phyloP scores from a whole-genome alignment of 2,888 invertebrate species.

The Cenopis cana region DNA sequence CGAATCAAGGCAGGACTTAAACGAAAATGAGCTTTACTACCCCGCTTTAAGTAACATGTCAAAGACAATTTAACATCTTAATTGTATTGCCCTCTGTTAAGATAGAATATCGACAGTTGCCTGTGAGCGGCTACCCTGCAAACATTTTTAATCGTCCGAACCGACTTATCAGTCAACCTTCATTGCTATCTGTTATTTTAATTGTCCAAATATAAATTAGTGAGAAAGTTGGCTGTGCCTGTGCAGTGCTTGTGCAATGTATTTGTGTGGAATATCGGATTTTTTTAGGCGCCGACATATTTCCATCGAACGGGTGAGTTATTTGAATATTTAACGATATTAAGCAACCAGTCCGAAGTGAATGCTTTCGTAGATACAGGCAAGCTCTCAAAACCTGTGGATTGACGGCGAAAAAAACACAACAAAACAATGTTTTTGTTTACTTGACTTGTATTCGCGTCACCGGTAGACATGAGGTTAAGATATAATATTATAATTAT shows the following conservation, averaged over 20 bases:
- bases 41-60: background rate
- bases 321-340: background rate
- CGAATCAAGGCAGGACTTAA: slow-evolving; percentile 4
- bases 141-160: slow-evolving; percentile 7
- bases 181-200: slow-evolving; percentile 7
- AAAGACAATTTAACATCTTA: background rate
- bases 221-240: slow-evolving; percentile 7
- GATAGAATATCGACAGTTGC: slow-evolving; percentile 25
- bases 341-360: background rate
- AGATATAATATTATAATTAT: too few species aligned
- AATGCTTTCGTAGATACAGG: background rate
- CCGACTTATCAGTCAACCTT: slow-evolving; percentile 29
- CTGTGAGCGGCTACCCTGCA: slow-evolving; percentile 33
- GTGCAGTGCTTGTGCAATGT: slow-evolving; percentile 58
- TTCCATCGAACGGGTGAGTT: slow-evolving; percentile 68
- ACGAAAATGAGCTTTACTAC: background rate
- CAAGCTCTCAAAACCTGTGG: too few species aligned
- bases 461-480: too few species aligned
- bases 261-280: slow-evolving; percentile 72
- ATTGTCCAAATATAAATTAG: background rate
- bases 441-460: too few species aligned
- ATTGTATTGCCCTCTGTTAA: slow-evolving; percentile 5
- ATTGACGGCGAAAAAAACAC: too few species aligned
- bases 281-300: slow-evolving; percentile 70
- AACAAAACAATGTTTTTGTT: too few species aligned